phyloP scores from a whole-genome alignment of 2,888 invertebrate genomes.

The Cabera pusaria region DNA sequence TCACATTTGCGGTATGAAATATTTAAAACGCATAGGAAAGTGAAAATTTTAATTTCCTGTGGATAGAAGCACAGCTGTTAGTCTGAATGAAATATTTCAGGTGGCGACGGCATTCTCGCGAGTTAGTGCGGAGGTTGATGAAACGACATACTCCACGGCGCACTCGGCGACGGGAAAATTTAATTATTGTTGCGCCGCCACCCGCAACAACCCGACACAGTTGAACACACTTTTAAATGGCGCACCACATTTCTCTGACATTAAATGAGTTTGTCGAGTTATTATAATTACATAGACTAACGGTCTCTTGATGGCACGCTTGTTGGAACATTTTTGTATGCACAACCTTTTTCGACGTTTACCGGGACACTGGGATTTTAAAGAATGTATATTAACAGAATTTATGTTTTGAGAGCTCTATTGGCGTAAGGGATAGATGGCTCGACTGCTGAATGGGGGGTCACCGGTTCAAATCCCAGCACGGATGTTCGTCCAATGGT shows the following conservation, averaged over 20 bases:
- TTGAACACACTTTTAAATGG: slow-evolving; percentile 74
- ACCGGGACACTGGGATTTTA: slow-evolving; percentile 6
- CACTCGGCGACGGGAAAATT: slow-evolving; percentile 70
- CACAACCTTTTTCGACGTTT: slow-evolving; percentile 22
- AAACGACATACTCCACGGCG: slow-evolving; percentile 62
- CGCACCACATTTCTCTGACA: slow-evolving; percentile 65
- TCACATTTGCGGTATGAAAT: background rate
- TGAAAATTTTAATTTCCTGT: slow-evolving; percentile 63
- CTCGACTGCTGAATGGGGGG: too few species aligned
- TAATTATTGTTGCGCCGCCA: slow-evolving; percentile 68
- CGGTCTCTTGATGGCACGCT: slow-evolving; percentile 26
- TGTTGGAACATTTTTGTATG: slow-evolving; percentile 22
- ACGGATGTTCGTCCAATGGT: too few species aligned
- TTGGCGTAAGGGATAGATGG: too few species aligned
- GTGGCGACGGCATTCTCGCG: slow-evolving; percentile 58
- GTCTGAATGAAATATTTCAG: slow-evolving; percentile 75
- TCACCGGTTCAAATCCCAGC: too few species aligned
- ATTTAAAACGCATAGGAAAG: slow-evolving; percentile 26
- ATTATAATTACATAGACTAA: slow-evolving; percentile 58
- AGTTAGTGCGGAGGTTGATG: slow-evolving; percentile 71
- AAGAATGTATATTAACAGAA: background rate
- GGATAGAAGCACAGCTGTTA: slow-evolving; percentile 63
- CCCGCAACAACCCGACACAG: slow-evolving; percentile 57
- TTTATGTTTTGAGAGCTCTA: too few species aligned
- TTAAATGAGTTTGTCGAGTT: slow-evolving; percentile 69